phyloP scores from a whole-genome alignment of 2,797 vertebrate species.

The Rhinella marina region DNA sequence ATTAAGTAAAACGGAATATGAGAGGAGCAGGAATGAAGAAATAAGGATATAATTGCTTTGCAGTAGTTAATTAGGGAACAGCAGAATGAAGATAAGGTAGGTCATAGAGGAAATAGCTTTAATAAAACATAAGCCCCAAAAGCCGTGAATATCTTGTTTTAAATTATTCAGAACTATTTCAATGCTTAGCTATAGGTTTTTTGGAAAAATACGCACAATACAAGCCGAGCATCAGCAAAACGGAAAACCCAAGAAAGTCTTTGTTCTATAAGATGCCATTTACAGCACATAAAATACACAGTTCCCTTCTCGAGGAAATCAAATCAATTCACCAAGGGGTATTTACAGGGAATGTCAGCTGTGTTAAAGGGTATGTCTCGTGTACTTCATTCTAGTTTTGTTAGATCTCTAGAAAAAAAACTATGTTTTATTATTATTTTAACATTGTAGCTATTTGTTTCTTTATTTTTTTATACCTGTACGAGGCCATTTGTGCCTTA shows the following conservation, averaged over 20 bases:
- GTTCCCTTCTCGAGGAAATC: not conserved
- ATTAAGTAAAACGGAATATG: conserved; percentile 50
- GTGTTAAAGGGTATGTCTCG: not conserved
- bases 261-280: not conserved
- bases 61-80: conserved; percentile 59
- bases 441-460: too few relatives aligned
- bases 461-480: too few relatives aligned
- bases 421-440: too few relatives aligned
- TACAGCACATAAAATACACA: not conserved
- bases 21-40: conserved; percentile 33
- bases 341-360: conserved; percentile 10
- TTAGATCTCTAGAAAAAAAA: too few relatives aligned
- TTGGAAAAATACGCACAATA: conserved; percentile 7
- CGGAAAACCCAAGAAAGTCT: not conserved
- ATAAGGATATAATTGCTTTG: conserved; percentile 57
- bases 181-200: conserved; percentile 36
- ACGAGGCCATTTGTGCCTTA: too few relatives aligned
- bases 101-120: conserved; percentile 46
- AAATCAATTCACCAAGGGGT: not conserved
- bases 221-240: not conserved
- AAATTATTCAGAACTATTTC: conserved; percentile 49
- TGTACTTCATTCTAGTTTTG: too few relatives aligned
- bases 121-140: conserved; percentile 56
- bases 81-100: conserved; percentile 47
- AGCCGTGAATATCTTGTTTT: conserved; percentile 37